phyloP scores from a whole-genome alignment of 2,888 invertebrate species.

The Tenthredo scrophulariae region DNA sequence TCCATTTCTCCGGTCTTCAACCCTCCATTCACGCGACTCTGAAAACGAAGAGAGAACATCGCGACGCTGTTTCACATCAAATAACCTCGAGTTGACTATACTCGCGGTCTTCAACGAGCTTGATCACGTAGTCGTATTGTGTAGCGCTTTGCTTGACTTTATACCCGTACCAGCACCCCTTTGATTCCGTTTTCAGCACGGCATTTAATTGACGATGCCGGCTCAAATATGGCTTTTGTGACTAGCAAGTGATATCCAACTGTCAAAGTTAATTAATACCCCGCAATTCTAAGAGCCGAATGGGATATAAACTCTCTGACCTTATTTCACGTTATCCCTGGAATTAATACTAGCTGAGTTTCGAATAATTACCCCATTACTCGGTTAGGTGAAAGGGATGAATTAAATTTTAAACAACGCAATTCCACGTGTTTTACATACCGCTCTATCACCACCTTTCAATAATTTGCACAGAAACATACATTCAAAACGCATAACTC shows the following conservation, averaged over 20 bases:
- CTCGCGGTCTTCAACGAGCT: constrained; percentile 39
- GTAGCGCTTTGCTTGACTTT: constrained; percentile 12
- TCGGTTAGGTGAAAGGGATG: neutral
- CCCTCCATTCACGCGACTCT: neutral
- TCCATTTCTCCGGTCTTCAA: constrained; percentile 35
- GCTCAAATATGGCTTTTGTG: constrained; percentile 36
- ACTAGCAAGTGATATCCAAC: constrained; percentile 40
- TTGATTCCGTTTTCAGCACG: constrained; percentile 41
- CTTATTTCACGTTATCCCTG: constrained; percentile 21
- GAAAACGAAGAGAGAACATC: neutral
- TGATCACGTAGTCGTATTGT: constrained; percentile 40
- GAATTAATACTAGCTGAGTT: constrained; percentile 8
- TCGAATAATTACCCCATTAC: constrained; percentile 33
- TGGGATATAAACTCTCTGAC: constrained; percentile 30
- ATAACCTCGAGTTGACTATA: constrained; percentile 17
- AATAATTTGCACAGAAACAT: neutral
- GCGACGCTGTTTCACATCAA: constrained; percentile 11
- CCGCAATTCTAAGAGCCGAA: constrained; percentile 13
- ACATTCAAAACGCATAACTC: neutral
- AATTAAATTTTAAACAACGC: constrained; percentile 10
- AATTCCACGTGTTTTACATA: neutral
- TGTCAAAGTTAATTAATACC: constrained; percentile 41
- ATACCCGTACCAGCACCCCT: constrained; percentile 16
- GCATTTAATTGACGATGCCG: constrained; percentile 34
- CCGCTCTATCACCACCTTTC: neutral